Evolutionary conservation across 2,888 invertebrate genomes (phyloP).

Genomic region (Drosophila neonasuta): DNA sequence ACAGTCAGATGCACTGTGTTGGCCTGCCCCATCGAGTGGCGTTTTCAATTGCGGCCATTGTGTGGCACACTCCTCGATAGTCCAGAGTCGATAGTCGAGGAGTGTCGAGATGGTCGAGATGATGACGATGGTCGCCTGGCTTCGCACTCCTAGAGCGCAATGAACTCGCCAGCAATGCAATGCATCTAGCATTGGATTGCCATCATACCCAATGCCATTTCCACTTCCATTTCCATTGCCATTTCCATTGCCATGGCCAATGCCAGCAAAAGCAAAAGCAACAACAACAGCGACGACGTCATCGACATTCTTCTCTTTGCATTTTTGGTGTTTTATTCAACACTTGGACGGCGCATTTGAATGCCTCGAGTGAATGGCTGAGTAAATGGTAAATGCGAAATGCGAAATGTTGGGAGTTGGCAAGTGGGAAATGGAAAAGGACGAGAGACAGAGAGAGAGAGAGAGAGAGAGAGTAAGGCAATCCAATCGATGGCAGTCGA

Average conservation of each 20-base stretch:
- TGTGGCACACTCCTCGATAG: conserved; percentile 30
- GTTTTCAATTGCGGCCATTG: conserved; percentile 68
- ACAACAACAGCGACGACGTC: conserved; percentile 48
- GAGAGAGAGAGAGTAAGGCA: conserved; percentile 5
- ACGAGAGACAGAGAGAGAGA: no score
- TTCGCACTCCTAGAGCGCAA: conserved; percentile 43
- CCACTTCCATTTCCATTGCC: background rate
- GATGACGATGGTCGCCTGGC: background rate
- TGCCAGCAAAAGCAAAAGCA: conserved; percentile 14
- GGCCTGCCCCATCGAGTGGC: conserved; percentile 56
- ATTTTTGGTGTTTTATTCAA: conserved; percentile 64
- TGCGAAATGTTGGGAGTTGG: background rate
- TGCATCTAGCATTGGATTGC: conserved; percentile 22
- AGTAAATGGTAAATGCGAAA: background rate
- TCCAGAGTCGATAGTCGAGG: background rate
- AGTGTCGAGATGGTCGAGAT: background rate
- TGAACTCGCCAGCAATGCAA: conserved; percentile 55
- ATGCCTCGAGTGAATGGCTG: conserved; percentile 25
- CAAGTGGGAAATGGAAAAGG: background rate
- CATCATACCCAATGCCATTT: background rate
- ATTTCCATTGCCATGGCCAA: conserved; percentile 31
- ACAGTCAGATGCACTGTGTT: conserved; percentile 50
- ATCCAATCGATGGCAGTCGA: conserved; percentile 24
- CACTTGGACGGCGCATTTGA: conserved; percentile 58
- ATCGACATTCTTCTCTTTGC: conserved; percentile 49